Conservation (phyloP, 1,140 invertebrate species). For the honey bee (Apis mellifera) region Amel_HAv3.1 CM009934.2:6700001-6700500, state of each 20-base stretch:
- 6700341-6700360: too few species aligned
- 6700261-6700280: slow-evolving; percentile 66
- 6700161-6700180: slow-evolving; percentile 72
- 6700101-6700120: slow-evolving; percentile 83
- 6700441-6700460: neutral
- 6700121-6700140: slow-evolving; percentile 80
- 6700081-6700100: slow-evolving; percentile 80
- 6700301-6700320: too few species aligned
- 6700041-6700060: slow-evolving; percentile 74
- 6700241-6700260: slow-evolving; percentile 74
- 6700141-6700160: slow-evolving; percentile 75
- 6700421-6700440: neutral
- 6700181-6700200: slow-evolving; percentile 83
- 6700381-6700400: neutral
- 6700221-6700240: slow-evolving; percentile 75
- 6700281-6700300: slow-evolving; percentile 7
- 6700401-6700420: neutral
- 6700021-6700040: slow-evolving; percentile 79
- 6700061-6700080: slow-evolving; percentile 79
- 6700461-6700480: neutral
- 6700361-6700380: neutral
- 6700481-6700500: neutral
- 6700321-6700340: too few species aligned
- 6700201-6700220: slow-evolving; percentile 75
- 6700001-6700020: slow-evolving; percentile 67